A percentile compares a stretch with the other conserved stretches of the same genome.
Evolutionary conservation across 1,140 invertebrate genomes (phyloP).

Genomic region (Agrypnia vestita): DNA sequence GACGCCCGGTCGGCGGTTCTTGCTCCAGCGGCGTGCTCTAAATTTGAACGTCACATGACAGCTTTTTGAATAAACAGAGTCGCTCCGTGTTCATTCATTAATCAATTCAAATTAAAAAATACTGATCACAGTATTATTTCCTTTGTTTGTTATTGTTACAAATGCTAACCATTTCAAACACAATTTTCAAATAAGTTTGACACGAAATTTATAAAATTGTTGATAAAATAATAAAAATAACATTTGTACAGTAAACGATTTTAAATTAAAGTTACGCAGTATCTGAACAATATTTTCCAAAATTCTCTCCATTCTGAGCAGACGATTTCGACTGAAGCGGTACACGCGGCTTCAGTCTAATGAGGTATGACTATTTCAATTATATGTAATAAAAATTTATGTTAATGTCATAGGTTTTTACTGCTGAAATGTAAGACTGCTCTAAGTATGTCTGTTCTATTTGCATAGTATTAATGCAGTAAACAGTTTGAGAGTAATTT

Average conservation of each 20-base stretch:
- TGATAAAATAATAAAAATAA: no score
- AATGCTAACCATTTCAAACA: neutral
- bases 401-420: no score
- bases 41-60: no score
- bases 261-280: slow-evolving; percentile 18
- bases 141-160: neutral
- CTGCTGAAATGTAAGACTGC: no score
- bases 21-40: neutral
- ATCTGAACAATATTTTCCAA: slow-evolving; percentile 53
- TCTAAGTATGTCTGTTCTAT: no score
- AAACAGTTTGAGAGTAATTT: no score
- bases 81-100: neutral
- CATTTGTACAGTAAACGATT: neutral
- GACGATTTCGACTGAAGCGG: slow-evolving; percentile 57
- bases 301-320: slow-evolving; percentile 60
- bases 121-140: neutral
- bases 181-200: neutral
- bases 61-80: neutral
- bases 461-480: no score
- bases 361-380: slow-evolving; percentile 49
- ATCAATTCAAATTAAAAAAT: neutral
- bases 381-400: neutral
- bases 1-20: slow-evolving; percentile 32
- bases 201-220: neutral
- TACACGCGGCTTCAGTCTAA: slow-evolving; percentile 60